These are phyloP conservation scores for Ooceraea biroi DNA, from an alignment of 1,140 invertebrate species.

Conservation along the genomic window DNA sequence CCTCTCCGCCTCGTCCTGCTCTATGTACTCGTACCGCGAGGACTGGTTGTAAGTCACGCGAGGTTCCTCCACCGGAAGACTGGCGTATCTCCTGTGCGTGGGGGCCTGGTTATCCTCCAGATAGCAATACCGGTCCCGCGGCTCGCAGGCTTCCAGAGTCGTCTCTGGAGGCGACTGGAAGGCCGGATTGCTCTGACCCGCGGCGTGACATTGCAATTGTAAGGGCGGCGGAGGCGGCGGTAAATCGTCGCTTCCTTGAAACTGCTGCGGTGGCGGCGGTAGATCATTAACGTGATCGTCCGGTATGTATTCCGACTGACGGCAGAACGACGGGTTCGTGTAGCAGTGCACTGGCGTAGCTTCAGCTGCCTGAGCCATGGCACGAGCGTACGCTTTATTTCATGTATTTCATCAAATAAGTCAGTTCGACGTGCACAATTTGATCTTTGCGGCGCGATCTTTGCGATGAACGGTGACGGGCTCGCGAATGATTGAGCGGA, in stretches of 20 bases:
- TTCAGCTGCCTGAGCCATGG: slow-evolving; percentile 70
- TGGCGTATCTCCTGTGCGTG: slow-evolving; percentile 76
- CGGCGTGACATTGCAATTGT: slow-evolving; percentile 72
- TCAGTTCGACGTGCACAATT: too few relatives aligned
- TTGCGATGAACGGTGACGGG: not conserved
- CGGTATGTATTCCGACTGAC: slow-evolving; percentile 89
- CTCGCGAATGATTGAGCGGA: not conserved
- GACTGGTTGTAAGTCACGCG: slow-evolving; percentile 67
- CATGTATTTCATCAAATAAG: too few relatives aligned
- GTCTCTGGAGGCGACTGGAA: slow-evolving; percentile 76
- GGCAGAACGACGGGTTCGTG: slow-evolving; percentile 92
- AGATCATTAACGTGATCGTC: slow-evolving; percentile 72
- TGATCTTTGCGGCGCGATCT: not conserved
- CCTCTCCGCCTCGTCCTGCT: slow-evolving; percentile 74
- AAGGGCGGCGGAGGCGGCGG: slow-evolving; percentile 81
- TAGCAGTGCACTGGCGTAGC: slow-evolving; percentile 87
- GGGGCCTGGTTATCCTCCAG: slow-evolving; percentile 70
- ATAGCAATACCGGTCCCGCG: slow-evolving; percentile 79
- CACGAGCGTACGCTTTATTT: too few relatives aligned
- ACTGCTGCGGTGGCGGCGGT: slow-evolving; percentile 81
- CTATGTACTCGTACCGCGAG: slow-evolving; percentile 83
- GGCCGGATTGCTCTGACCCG: slow-evolving; percentile 80
- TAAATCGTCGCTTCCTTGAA: slow-evolving; percentile 79
- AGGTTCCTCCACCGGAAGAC: slow-evolving; percentile 77
- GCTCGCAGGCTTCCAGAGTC: slow-evolving; percentile 1